Evolutionary conservation across 2,888 invertebrate species (phyloP).

Genomic region (Gymnosoma rotundatum): DNA sequence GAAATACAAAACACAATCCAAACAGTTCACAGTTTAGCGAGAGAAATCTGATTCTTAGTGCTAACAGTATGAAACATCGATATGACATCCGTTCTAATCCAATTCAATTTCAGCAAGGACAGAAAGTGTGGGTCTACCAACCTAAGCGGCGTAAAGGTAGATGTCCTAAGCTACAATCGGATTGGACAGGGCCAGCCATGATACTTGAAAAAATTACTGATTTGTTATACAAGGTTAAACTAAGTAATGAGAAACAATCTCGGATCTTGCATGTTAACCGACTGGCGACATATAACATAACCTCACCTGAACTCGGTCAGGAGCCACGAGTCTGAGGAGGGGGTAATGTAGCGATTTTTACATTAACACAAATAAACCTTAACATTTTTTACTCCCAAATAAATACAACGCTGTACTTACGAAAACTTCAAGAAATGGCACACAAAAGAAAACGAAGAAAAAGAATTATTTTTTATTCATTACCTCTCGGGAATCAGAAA

Average conservation of each 20-base stretch:
- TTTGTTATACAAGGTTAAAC: neutral
- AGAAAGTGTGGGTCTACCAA: neutral
- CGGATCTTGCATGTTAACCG: neutral
- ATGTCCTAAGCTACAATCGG: neutral
- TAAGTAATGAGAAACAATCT: too few relatives aligned
- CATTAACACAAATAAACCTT: too few relatives aligned
- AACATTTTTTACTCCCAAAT: too few relatives aligned
- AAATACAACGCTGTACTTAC: too few relatives aligned
- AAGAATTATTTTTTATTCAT: too few relatives aligned
- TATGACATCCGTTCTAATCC: constrained; percentile 9
- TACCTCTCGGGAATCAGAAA: too few relatives aligned
- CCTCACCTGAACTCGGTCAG: constrained; percentile 3
- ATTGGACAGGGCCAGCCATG: neutral
- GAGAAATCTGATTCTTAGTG: neutral
- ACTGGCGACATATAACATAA: neutral
- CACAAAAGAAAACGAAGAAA: too few relatives aligned
- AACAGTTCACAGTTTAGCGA: neutral
- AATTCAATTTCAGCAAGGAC: neutral
- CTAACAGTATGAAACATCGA: neutral
- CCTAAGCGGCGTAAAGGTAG: neutral
- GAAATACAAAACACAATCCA: too few relatives aligned
- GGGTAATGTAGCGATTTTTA: constrained; percentile 3
- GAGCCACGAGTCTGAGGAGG: neutral
- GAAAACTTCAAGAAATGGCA: too few relatives aligned
- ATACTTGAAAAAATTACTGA: neutral